Evolutionary conservation across 2,113 vertebrate genomes (phyloP).

Genomic region (Acanthisitta chloris): DNA sequence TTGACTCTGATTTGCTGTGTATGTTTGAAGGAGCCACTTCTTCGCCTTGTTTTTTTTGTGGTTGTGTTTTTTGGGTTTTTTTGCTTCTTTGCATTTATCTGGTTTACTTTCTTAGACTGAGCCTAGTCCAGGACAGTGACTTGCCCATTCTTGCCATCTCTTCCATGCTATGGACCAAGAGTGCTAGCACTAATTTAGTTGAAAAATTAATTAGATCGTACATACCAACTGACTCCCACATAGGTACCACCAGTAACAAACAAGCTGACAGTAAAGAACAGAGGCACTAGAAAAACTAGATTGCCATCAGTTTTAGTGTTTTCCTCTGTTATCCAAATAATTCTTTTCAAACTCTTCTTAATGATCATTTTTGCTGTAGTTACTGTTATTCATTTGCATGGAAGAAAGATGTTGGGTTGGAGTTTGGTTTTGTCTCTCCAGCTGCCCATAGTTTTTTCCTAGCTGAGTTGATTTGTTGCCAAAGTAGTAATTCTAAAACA

Average conservation of each 20-base stretch:
- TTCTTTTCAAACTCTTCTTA: background rate
- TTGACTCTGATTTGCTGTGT: background rate
- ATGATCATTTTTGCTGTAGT: background rate
- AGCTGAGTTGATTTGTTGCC: background rate
- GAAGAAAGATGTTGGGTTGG: background rate
- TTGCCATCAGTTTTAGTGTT: background rate
- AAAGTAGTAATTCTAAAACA: background rate
- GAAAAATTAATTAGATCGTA: background rate
- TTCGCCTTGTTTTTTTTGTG: background rate
- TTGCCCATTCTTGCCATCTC: background rate
- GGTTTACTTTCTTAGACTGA: background rate
- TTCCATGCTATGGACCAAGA: background rate
- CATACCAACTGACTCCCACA: background rate
- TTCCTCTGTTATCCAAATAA: background rate
- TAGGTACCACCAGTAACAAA: background rate
- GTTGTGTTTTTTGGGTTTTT: no score
- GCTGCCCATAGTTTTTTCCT: background rate
- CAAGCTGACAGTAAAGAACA: background rate
- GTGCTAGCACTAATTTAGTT: background rate
- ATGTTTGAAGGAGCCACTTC: background rate
- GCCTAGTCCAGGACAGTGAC: background rate
- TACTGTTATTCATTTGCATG: background rate
- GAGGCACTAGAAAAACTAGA: background rate
- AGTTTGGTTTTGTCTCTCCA: background rate
- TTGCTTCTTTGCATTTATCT: background rate